These are phyloP conservation scores for Tetramorium bicarinatum DNA, from an alignment of 2,888 invertebrate genomes.

Conservation along the genomic window DNA sequence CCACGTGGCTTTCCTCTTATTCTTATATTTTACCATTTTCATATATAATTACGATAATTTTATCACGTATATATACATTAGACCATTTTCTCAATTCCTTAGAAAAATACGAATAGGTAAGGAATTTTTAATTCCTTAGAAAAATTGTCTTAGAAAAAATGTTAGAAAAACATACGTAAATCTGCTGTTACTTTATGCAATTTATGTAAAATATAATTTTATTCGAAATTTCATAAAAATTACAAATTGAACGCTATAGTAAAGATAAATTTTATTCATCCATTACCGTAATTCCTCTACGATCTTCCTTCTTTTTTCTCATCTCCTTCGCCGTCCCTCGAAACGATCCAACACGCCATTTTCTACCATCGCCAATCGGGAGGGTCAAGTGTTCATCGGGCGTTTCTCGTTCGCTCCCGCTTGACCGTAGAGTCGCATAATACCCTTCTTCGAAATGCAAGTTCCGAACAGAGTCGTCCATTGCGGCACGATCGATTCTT, in stretches of 20 bases:
- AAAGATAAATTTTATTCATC: background rate
- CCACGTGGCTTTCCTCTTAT: background rate
- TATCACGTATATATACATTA: background rate
- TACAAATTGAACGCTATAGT: background rate
- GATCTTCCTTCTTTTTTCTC: background rate
- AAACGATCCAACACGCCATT: conserved; percentile 46
- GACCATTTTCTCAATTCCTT: background rate
- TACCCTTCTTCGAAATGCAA: conserved; percentile 65
- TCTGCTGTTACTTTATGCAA: background rate
- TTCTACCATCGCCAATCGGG: conserved; percentile 15
- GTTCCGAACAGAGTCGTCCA: conserved; percentile 59
- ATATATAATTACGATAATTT: background rate
- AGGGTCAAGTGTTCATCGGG: conserved; percentile 67
- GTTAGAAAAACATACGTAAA: background rate
- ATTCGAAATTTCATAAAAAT: conserved; percentile 3
- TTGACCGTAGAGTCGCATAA: conserved; percentile 58
- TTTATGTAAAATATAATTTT: background rate
- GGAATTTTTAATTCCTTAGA: background rate
- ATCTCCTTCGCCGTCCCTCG: conserved; percentile 36
- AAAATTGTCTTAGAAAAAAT: background rate
- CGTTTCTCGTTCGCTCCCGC: conserved; percentile 56
- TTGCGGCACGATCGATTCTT: conserved; percentile 67
- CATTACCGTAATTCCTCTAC: conserved; percentile 25
- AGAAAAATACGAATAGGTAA: background rate
- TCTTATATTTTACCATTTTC: conserved; percentile 15